These are phyloP conservation scores for Zoanthus gigantus DNA, from an alignment of 92 coral and sea anemone genomes.

Conservation along the genomic window DNA sequence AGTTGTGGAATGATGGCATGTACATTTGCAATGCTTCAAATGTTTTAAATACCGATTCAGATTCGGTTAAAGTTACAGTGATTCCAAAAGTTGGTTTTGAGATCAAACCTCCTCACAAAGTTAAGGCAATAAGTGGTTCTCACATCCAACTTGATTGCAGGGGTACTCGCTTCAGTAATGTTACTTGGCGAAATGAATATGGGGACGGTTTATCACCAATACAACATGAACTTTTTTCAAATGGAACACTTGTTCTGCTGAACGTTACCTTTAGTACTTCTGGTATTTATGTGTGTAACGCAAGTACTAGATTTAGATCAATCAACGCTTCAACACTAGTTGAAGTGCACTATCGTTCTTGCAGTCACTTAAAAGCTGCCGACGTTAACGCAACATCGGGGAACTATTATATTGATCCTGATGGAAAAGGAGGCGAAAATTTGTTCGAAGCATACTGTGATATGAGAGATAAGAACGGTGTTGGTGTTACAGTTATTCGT, in stretches of 20 bases:
- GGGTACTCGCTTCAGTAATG: neutral
- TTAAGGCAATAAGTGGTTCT: neutral
- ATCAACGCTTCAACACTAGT: neutral
- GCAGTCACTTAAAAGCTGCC: constrained; percentile 4
- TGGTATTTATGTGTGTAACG: constrained; percentile 41
- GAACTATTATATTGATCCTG: constrained; percentile 48
- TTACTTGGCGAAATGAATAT: neutral
- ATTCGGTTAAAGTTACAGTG: constrained; percentile 10
- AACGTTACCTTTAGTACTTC: neutral
- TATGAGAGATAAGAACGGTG: constrained; percentile 55
- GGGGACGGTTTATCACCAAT: constrained; percentile 9
- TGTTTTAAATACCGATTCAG: constrained; percentile 22
- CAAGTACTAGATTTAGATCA: constrained; percentile 30
- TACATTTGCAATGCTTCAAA: constrained; percentile 49
- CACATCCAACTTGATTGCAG: neutral
- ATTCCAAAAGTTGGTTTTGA: constrained; percentile 15
- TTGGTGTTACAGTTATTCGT: constrained; percentile 61
- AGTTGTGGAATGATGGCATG: constrained; percentile 10
- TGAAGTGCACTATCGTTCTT: neutral
- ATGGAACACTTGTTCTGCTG: constrained; percentile 39
- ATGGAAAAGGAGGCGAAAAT: constrained; percentile 30
- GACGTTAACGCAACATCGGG: constrained; percentile 11
- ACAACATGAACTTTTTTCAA: constrained; percentile 9
- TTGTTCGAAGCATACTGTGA: constrained; percentile 58
- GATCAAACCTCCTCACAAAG: neutral